Conservation (phyloP, 1,140 invertebrate genomes). For the Ridgeia piscesae region DNA sequence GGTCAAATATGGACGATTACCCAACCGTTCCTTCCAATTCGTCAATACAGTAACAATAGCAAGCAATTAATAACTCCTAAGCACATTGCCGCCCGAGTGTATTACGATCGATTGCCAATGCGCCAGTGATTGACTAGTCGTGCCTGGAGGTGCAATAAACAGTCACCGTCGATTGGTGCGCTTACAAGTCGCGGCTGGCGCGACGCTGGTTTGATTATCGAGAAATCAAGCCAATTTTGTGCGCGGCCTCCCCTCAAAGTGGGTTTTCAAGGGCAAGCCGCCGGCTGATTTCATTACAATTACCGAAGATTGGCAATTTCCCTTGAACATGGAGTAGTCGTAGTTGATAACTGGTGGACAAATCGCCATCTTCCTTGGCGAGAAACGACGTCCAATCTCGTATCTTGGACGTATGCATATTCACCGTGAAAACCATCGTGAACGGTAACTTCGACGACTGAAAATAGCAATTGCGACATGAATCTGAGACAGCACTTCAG, state of each 20-base stretch:
- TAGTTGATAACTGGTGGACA: not conserved
- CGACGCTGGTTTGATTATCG: not conserved
- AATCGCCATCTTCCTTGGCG: not conserved
- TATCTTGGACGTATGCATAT: not conserved
- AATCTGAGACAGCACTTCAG: not conserved
- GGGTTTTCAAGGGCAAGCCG: not conserved
- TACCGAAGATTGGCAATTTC: not conserved
- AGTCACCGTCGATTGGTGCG: not conserved
- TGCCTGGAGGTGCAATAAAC: not conserved
- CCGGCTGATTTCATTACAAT: not conserved
- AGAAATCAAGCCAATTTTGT: constrained; percentile 1
- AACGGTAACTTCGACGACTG: too few relatives aligned
- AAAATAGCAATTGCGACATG: not conserved
- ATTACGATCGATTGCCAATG: constrained; percentile 1
- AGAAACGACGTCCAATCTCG: not conserved
- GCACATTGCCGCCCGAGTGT: not conserved
- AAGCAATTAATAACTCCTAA: not conserved
- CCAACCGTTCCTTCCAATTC: not conserved
- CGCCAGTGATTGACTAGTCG: not conserved
- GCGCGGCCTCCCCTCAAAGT: not conserved
- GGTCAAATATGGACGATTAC: not conserved
- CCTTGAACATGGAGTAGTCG: not conserved
- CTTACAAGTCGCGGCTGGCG: not conserved
- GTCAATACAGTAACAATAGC: not conserved
- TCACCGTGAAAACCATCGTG: not conserved